Evolutionary conservation across 2,888 invertebrate genomes (phyloP), one percentile per base, ranked within the genome.

Genomic region (Hyposoter didymator): DNA sequence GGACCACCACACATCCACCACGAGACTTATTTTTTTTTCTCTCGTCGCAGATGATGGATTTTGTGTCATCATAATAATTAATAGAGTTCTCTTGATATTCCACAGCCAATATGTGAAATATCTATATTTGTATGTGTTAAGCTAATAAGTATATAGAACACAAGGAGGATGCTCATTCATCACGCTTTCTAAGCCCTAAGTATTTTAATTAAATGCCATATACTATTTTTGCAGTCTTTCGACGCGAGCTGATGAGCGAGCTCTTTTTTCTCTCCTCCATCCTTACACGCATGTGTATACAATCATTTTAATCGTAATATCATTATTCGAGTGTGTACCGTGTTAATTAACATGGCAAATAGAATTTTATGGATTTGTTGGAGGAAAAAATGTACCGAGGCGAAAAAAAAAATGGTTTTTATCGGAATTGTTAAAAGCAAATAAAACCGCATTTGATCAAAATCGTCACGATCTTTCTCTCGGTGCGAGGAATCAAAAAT

Each of bases 171-270:
- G 90, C 91, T 90, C 92, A 93, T 93, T 94, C 91, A 94, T 93
- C 93, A 94, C 93, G 93, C 92, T 93, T 93, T 93, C 93, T 92
- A 93, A 92, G 91, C 92, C 92, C 92, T 92, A 91, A 92, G 92
- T 92, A 92, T 93, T 94, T 94, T 94, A 94, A 94, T 94, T 92
- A 93, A 92, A 85, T 90, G 89, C 89, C 89, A 89, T 39, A 39
- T 39, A 39, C 89, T 89, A 90, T 91, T 66, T 75, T 92, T 91
- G 89, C 88, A 87, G 62, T 72, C 59, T 79, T 78, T 64, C 70
- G 66, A 82, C 82, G 70, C 67, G 32, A 67, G 78, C 62, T 19
- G 59, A 59, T 59, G 62, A 59, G 67, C 64, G 39, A 47, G 79
- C 32, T 80, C 78, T 84, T 47, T 49, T 75, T 66, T 64, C 55